These are phyloP conservation scores for Trididemnum nubilum DNA, from an alignment of 23 tunicate species.

Conservation along the genomic window DNA sequence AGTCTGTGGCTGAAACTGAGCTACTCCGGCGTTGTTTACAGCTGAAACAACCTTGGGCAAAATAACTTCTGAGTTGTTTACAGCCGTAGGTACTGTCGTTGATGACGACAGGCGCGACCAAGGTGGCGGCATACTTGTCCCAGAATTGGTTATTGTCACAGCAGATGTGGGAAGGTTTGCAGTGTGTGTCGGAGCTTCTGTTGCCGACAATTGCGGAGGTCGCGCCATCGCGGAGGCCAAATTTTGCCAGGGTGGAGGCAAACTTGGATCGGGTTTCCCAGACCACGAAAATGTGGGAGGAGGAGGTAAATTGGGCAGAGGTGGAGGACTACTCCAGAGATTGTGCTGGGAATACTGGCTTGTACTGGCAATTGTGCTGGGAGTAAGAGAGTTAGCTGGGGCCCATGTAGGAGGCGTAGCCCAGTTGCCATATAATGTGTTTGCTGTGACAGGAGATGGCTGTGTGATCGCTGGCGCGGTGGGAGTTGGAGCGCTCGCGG, in stretches of 20 bases:
- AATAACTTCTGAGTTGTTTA: too few species aligned
- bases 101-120: background rate
- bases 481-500: background rate
- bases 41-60: too few species aligned
- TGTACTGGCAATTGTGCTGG: background rate
- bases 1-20: background rate
- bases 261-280: background rate
- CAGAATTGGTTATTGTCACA: background rate
- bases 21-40: too few species aligned
- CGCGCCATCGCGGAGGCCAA: too few species aligned
- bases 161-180: background rate
- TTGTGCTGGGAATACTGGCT: background rate
- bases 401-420: background rate
- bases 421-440: background rate
- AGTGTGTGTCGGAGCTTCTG: background rate
- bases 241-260: conserved; percentile 12
- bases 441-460: background rate
- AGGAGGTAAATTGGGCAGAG: conserved; percentile 3
- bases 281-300: conserved; percentile 22
- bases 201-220: too few species aligned
- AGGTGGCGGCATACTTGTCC: background rate
- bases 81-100: background rate
- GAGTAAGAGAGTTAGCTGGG: conserved; percentile 11
- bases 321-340: conserved; percentile 13
- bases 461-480: conserved; percentile 4